A percentile compares a stretch with the other conserved stretches of the same genome.
These are phyloP conservation scores for Limenitis camilla DNA, from an alignment of 2,888 invertebrate species.

Conservation along the genomic window DNA sequence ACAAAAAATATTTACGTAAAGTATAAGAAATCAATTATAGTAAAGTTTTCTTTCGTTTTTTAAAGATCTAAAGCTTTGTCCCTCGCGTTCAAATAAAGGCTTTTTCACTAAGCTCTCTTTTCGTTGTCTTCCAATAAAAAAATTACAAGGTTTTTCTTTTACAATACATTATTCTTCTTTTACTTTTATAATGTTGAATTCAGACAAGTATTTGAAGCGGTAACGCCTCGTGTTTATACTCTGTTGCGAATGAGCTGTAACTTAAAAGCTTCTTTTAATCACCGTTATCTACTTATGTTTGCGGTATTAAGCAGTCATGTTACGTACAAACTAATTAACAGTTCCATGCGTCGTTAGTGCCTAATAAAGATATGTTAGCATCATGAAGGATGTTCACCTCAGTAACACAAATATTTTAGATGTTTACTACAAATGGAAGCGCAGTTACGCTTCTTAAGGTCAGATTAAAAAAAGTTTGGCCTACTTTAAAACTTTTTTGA, in stretches of 20 bases:
- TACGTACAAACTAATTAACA: slow-evolving; percentile 6
- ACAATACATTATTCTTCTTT: too few relatives aligned
- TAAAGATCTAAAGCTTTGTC: too few relatives aligned
- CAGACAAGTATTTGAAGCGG: too few relatives aligned
- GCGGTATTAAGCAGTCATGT: slow-evolving; percentile 7
- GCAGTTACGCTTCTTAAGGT: not conserved
- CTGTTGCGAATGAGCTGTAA: slow-evolving; percentile 8
- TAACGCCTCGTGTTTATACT: too few relatives aligned
- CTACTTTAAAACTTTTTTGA: not conserved
- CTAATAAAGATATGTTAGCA: slow-evolving; percentile 9
- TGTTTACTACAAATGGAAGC: not conserved
- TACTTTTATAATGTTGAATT: too few relatives aligned
- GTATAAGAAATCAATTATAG: too few relatives aligned
- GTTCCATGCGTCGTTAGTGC: slow-evolving; percentile 12
- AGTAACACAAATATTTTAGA: slow-evolving; percentile 1
- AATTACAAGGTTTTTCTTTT: too few relatives aligned
- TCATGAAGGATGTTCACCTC: slow-evolving; percentile 5
- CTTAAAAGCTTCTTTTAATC: slow-evolving; percentile 33
- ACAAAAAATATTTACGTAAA: too few relatives aligned
- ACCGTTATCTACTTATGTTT: slow-evolving; percentile 41
- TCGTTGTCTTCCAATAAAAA: too few relatives aligned
- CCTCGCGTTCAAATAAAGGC: too few relatives aligned
- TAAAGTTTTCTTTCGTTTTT: too few relatives aligned
- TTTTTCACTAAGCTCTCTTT: too few relatives aligned
- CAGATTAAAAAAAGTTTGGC: not conserved